These are phyloP conservation scores for Paramormyrops hopkinsi DNA, from an alignment of 2,797 vertebrate species.

Conservation along the genomic window DNA sequence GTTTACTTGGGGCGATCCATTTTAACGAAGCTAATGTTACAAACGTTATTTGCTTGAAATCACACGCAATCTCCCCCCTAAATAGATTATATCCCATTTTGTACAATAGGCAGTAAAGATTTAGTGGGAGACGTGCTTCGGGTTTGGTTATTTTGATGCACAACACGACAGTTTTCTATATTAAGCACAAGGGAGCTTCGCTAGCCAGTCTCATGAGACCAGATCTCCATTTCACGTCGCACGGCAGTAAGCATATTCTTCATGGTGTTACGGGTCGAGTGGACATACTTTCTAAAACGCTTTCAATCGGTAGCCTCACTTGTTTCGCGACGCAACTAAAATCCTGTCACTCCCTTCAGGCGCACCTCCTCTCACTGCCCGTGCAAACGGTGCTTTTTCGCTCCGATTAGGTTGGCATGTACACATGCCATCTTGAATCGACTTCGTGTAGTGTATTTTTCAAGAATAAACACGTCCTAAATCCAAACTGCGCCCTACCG, in stretches of 20 bases:
- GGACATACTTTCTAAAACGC: background rate
- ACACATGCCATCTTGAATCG: background rate
- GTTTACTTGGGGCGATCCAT: background rate
- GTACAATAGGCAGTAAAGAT: background rate
- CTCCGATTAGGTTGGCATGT: background rate
- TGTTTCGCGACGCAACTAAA: background rate
- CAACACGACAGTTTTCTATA: conserved; percentile 2
- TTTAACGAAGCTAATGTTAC: background rate
- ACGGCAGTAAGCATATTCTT: background rate
- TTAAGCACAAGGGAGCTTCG: background rate
- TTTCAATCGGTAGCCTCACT: background rate
- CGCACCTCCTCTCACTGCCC: background rate
- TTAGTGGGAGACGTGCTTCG: background rate
- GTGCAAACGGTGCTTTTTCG: background rate
- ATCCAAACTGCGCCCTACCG: background rate
- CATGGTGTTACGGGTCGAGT: background rate
- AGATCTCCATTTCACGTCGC: background rate
- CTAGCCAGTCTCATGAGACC: background rate
- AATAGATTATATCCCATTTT: background rate
- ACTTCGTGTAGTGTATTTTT: background rate
- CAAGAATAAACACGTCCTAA: background rate
- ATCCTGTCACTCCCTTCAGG: background rate
- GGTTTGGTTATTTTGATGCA: background rate
- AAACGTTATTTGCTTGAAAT: background rate
- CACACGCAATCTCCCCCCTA: background rate